Percentiles rank a stretch among this genome's conserved stretches.
Evolutionary conservation across 2,113 vertebrate species (phyloP).

Genomic region (Percopsis transmontana): DNA sequence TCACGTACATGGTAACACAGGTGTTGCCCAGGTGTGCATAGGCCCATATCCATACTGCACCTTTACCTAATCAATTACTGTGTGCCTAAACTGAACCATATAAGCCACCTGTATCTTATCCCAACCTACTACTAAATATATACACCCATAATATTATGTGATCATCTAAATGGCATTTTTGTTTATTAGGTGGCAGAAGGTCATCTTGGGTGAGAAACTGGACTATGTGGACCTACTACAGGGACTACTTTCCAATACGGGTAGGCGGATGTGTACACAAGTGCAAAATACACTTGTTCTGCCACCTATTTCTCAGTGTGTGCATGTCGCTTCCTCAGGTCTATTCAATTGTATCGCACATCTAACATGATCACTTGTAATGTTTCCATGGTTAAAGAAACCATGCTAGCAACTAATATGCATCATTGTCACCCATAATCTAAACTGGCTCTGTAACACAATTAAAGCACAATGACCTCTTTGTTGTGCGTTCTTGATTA

Average conservation of each 20-base stretch:
- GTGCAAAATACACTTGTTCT: conserved; percentile 38
- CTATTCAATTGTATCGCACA: no score
- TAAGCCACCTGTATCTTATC: no score
- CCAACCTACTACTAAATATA: no score
- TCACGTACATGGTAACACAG: no score
- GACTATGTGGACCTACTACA: conserved; percentile 94
- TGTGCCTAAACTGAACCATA: no score
- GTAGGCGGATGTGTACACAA: conserved; percentile 65
- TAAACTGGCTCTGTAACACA: no score
- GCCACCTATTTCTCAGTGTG: neutral
- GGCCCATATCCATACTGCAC: no score
- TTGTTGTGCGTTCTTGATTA: neutral
- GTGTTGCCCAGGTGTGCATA: no score
- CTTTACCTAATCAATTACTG: no score
- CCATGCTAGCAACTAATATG: neutral
- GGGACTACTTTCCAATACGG: conserved; percentile 95
- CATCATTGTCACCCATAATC: no score
- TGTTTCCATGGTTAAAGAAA: neutral
- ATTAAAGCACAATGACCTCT: neutral
- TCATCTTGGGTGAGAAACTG: conserved; percentile 95
- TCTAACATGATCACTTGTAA: neutral
- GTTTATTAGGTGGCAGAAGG: conserved; percentile 86
- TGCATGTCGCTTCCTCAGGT: no score
- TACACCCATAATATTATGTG: no score
- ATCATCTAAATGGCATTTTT: neutral